Evolutionary conservation across 30 jellyfish, hydroid and myxozoan genomes (phyloP).

Genomic region (Pseudorhiza aurosa): DNA sequence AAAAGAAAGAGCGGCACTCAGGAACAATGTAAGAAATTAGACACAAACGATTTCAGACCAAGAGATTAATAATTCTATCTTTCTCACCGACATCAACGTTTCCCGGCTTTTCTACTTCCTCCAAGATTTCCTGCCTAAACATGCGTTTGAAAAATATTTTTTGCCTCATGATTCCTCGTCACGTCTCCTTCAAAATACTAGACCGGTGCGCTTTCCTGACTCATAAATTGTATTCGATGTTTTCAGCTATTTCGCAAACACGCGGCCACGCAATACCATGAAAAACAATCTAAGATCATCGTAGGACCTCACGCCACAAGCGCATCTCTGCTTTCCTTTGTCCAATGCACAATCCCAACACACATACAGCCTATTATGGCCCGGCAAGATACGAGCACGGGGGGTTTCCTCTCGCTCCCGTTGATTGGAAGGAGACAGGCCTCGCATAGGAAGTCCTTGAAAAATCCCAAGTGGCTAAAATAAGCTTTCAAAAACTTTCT

Average conservation of each 20-base stretch:
- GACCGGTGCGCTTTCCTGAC: no score
- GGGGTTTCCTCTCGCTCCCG: background rate
- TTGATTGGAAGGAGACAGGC: background rate
- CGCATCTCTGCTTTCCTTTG: background rate
- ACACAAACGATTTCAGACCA: no score
- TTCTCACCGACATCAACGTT: constrained; percentile 17
- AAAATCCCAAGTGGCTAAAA: background rate
- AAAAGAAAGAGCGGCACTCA: no score
- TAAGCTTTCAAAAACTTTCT: background rate
- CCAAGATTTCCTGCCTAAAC: constrained; percentile 32
- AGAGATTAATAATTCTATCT: no score
- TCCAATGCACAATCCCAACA: background rate
- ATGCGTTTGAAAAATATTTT: constrained; percentile 28
- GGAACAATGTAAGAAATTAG: no score
- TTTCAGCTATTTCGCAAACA: background rate
- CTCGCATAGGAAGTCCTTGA: background rate
- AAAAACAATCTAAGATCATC: no score
- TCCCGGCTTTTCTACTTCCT: constrained; percentile 29
- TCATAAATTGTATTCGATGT: no score
- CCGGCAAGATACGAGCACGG: constrained; percentile 17
- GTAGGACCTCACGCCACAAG: background rate
- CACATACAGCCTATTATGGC: constrained; percentile 1
- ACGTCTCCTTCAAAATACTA: no score
- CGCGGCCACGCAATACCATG: background rate
- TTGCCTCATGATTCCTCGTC: constrained; percentile 58